Conservation (phyloP, 2,888 invertebrate species). For the Mactromeris polynyma region DNA sequence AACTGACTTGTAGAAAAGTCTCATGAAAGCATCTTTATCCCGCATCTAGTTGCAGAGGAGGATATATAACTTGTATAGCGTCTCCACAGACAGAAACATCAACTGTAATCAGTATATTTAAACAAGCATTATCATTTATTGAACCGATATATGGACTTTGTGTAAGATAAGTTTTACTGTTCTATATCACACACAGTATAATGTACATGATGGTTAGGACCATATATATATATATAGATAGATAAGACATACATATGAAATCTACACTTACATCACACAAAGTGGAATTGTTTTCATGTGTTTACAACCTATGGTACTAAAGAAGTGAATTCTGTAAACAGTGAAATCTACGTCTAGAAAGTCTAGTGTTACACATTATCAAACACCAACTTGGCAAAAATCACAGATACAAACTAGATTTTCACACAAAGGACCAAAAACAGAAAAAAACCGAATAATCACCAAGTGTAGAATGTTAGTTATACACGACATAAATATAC, state of each 20-base stretch:
- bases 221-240: too few relatives aligned
- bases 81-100: too few relatives aligned
- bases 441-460: background rate
- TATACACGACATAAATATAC: background rate
- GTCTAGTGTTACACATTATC: background rate
- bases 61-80: too few relatives aligned
- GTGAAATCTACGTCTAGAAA: background rate
- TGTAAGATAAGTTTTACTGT: too few relatives aligned
- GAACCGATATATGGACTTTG: too few relatives aligned
- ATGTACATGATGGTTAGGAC: too few relatives aligned
- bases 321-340: background rate
- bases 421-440: background rate
- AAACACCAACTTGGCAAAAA: background rate
- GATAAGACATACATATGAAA: background rate
- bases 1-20: too few relatives aligned
- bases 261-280: background rate
- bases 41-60: too few relatives aligned
- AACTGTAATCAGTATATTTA: too few relatives aligned
- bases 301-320: slow-evolving; percentile 12
- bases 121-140: too few relatives aligned
- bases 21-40: too few relatives aligned
- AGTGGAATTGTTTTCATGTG: background rate
- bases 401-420: background rate
- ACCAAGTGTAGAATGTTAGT: background rate
- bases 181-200: too few relatives aligned